Percentiles rank a stretch among this genome's conserved stretches.
Evolutionary conservation across 2,888 invertebrate genomes (phyloP).

Genomic region (Scaptomyza parva): DNA sequence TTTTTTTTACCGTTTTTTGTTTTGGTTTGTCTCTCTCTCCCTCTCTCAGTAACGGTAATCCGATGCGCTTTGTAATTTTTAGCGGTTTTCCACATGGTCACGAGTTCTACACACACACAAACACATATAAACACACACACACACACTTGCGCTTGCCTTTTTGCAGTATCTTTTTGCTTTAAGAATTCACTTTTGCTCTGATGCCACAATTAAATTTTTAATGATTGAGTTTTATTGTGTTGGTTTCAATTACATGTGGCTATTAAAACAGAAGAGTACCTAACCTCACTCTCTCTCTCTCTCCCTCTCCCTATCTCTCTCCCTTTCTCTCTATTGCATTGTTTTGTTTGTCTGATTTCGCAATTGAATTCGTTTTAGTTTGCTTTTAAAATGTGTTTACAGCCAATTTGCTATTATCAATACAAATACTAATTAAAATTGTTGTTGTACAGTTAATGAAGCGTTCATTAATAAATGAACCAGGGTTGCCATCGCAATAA

Average conservation of each 20-base stretch:
- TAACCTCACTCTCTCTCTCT: too few relatives aligned
- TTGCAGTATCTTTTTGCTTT: neutral
- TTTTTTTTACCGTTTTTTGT: too few relatives aligned
- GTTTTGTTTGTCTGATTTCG: neutral
- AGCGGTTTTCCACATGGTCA: slow-evolving; percentile 55
- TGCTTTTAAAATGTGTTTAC: neutral
- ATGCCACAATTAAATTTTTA: neutral
- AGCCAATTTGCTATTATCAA: too few relatives aligned
- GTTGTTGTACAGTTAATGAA: neutral
- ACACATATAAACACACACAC: slow-evolving; percentile 14
- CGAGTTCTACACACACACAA: slow-evolving; percentile 13
- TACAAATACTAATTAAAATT: neutral
- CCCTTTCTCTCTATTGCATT: neutral
- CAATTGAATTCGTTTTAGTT: neutral
- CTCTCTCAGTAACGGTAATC: slow-evolving; percentile 46
- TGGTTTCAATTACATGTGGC: neutral
- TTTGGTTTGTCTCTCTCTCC: neutral
- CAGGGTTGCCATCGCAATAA: too few relatives aligned
- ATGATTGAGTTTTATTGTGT: neutral
- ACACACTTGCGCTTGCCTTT: neutral
- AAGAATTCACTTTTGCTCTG: neutral
- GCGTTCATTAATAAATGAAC: neutral
- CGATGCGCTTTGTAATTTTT: slow-evolving; percentile 64
- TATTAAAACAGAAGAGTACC: neutral
- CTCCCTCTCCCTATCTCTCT: neutral